These are phyloP conservation scores for Scyliorhinus canicula DNA, from an alignment of 2,797 vertebrate species.

Conservation along the genomic window DNA sequence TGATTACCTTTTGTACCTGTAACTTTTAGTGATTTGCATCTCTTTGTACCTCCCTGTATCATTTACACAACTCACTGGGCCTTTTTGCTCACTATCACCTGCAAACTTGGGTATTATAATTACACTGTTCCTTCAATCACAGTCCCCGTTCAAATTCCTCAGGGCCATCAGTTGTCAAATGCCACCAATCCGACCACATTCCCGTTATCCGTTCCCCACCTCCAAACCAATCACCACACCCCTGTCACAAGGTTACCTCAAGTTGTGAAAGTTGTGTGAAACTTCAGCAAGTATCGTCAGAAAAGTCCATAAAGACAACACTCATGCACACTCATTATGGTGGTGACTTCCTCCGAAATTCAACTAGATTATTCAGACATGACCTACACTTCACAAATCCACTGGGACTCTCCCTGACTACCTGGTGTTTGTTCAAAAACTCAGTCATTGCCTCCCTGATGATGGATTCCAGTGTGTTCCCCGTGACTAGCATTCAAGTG, in stretches of 20 bases:
- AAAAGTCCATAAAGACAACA: not conserved
- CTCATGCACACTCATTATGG: not conserved
- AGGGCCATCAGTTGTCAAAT: not conserved
- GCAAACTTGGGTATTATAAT: not conserved
- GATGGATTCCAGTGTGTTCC: not conserved
- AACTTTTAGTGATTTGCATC: not conserved
- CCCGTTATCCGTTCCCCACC: not conserved
- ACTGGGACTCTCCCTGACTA: not conserved
- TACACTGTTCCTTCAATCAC: not conserved
- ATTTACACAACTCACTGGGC: not conserved
- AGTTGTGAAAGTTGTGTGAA: not conserved
- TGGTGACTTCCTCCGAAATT: not conserved
- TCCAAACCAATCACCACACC: no score
- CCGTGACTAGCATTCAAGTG: not conserved
- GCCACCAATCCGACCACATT: not conserved
- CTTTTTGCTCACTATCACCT: not conserved
- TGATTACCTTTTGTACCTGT: not conserved
- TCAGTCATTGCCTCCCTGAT: not conserved
- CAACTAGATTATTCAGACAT: not conserved
- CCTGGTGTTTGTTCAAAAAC: not conserved
- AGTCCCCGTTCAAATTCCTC: not conserved
- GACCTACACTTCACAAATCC: not conserved
- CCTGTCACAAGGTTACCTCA: not conserved
- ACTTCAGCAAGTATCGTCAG: not conserved
- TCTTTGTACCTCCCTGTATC: not conserved